Conservation (phyloP, 1,140 invertebrate genomes). For the Drosophila bocki region DNA sequence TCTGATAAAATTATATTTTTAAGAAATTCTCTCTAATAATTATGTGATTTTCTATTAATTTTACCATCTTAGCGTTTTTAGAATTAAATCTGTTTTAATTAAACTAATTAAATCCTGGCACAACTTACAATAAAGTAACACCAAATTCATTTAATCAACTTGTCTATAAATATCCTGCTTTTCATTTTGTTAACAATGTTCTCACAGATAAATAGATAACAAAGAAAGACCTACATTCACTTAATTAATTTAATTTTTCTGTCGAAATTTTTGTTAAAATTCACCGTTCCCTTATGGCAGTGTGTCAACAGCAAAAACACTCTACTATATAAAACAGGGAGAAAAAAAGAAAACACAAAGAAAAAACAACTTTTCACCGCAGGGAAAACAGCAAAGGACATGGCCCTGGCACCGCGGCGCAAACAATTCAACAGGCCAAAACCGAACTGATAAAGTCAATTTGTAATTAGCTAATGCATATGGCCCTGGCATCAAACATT, state of each 20-base stretch:
- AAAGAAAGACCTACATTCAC: neutral
- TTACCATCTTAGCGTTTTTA: neutral
- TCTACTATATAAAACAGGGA: neutral
- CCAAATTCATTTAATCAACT: neutral
- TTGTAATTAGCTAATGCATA: conserved; percentile 51
- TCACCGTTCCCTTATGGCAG: conserved; percentile 4
- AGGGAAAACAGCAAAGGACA: conserved; percentile 15
- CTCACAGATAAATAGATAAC: neutral
- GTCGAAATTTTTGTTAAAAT: conserved; percentile 11
- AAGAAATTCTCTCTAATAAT: neutral
- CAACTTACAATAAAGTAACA: neutral
- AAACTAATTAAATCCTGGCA: neutral
- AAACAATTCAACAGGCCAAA: conserved; percentile 21
- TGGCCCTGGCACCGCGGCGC: conserved; percentile 2
- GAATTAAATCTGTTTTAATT: neutral
- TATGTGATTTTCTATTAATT: neutral
- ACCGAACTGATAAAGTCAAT: conserved; percentile 37
- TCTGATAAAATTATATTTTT: neutral
- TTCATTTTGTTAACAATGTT: neutral
- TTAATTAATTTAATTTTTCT: conserved; percentile 14
- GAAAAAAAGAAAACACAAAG: neutral
- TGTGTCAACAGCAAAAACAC: conserved; percentile 5
- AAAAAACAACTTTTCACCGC: conserved; percentile 5
- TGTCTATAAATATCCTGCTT: too few relatives aligned
- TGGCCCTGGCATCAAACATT: conserved; percentile 21